phyloP scores from a whole-genome alignment of 92 coral and sea anemone genomes.

The Epizoanthus illoricatus region DNA sequence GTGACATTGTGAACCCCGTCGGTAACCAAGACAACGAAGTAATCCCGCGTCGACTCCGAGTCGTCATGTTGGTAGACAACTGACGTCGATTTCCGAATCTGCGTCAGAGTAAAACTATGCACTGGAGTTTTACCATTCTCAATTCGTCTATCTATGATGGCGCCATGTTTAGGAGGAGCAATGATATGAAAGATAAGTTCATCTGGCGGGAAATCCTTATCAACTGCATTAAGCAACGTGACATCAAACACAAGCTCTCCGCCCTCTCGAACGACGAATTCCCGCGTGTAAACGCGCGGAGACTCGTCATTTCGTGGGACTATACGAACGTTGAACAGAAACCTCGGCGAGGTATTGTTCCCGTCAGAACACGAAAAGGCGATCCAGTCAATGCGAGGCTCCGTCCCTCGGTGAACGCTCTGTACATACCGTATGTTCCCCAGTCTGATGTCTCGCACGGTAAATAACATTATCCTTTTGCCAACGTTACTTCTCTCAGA shows the following conservation, averaged over 20 bases:
- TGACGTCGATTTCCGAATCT: conserved; percentile 70
- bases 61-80: conserved; percentile 92
- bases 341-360: conserved; percentile 72
- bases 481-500: conserved; percentile 91
- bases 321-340: conserved; percentile 73
- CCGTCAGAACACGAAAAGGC: conserved; percentile 95
- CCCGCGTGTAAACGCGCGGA: conserved; percentile 76
- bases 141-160: conserved; percentile 72
- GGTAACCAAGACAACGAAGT: conserved; percentile 67
- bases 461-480: conserved; percentile 79
- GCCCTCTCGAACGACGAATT: conserved; percentile 83
- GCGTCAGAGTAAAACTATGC: conserved; percentile 67
- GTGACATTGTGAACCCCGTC: conserved; percentile 84
- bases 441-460: conserved; percentile 61
- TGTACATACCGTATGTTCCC: conserved; percentile 83
- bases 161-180: conserved; percentile 80
- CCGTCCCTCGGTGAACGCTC: conserved; percentile 56
- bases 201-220: conserved; percentile 75
- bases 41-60: conserved; percentile 77
- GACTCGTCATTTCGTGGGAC: conserved; percentile 86
- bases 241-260: conserved; percentile 67
- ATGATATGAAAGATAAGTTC: conserved; percentile 70
- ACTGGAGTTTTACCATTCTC: conserved; percentile 63
- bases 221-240: conserved; percentile 76
- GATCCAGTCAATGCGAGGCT: conserved; percentile 85